These are phyloP conservation scores for Nymphicus hollandicus DNA, from an alignment of 2,113 vertebrate species.

Conservation along the genomic window DNA sequence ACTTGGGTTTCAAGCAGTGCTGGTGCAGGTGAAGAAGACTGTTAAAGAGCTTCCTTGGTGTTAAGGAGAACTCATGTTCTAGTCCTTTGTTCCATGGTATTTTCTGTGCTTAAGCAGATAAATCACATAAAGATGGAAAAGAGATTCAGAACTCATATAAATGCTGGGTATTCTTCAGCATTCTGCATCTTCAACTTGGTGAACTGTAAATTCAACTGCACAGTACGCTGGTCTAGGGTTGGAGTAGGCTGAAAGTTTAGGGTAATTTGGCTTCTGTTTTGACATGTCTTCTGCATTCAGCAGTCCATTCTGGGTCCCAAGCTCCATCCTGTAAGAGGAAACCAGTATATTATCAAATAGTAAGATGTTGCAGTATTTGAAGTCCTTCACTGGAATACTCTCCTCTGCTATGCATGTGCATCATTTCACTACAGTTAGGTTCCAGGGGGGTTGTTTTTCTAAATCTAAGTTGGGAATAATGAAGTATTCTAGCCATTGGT, in stretches of 20 bases:
- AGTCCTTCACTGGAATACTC: background rate
- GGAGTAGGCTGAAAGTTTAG: background rate
- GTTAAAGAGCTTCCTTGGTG: background rate
- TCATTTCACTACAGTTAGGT: background rate
- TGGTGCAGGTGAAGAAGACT: background rate
- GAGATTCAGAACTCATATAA: background rate
- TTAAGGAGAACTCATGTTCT: background rate
- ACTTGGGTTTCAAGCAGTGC: background rate
- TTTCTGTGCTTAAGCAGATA: background rate
- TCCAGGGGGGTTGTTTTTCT: background rate
- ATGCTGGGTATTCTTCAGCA: background rate
- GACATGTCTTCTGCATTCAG: background rate
- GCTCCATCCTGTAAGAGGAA: background rate
- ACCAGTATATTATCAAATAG: background rate
- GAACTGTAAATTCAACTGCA: background rate
- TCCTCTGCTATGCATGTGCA: accelerated
- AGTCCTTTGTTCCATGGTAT: background rate
- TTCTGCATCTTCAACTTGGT: background rate
- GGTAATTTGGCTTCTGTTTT: background rate
- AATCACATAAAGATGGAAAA: background rate
- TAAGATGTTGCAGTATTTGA: background rate
- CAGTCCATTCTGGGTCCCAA: background rate
- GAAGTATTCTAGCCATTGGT: background rate
- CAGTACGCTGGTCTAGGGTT: background rate
- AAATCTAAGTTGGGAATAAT: background rate